phyloP scores from a whole-genome alignment of 2,113 vertebrate genomes.

The Tinamus guttatus region DNA sequence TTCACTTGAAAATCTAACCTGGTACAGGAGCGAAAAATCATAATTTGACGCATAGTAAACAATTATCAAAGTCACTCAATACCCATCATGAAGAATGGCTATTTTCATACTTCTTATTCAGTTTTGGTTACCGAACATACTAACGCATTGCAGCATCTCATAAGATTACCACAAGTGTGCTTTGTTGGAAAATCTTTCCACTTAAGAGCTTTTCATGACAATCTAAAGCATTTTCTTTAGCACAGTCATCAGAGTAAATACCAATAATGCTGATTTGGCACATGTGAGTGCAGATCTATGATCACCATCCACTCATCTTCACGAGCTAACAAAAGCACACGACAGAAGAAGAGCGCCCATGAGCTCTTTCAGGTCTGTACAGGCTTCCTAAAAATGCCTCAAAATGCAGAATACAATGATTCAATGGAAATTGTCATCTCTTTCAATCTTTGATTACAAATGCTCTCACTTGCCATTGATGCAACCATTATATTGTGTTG shows the following conservation, averaged over 20 bases:
- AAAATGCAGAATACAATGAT: background rate
- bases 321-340: background rate
- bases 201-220: background rate
- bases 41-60: background rate
- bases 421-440: background rate
- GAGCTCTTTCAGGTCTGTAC: background rate
- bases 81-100: background rate
- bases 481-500: background rate
- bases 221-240: background rate
- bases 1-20: background rate
- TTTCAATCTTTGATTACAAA: background rate
- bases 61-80: background rate
- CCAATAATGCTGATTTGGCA: background rate
- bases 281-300: background rate
- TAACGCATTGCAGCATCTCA: background rate
- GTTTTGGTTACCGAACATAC: slow-evolving; percentile 38
- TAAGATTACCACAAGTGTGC: background rate
- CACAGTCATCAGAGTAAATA: slow-evolving; percentile 21
- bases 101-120: slow-evolving; percentile 24
- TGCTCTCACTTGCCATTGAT: background rate
- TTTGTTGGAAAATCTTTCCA: background rate
- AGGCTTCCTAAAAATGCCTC: background rate
- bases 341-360: slow-evolving; percentile 4
- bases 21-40: background rate
- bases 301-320: slow-evolving; percentile 8